Evolutionary conservation across 2,113 vertebrate species (phyloP).

Genomic region (Lepisosteus osseus): DNA sequence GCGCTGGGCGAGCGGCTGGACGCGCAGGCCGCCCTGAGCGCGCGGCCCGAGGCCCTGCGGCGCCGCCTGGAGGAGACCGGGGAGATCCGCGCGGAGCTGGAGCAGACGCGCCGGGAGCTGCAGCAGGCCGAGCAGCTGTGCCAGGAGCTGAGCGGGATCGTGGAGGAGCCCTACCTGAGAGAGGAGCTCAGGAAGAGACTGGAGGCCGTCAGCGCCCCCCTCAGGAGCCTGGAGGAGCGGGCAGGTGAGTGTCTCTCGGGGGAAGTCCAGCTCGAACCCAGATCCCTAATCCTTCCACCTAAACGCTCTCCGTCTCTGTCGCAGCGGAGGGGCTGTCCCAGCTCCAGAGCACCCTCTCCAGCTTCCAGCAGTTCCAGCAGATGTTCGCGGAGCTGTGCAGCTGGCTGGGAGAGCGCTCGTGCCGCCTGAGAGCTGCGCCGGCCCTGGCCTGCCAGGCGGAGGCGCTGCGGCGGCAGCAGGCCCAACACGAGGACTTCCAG

Average conservation of each 20-base stretch:
- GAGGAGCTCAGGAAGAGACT: slow-evolving; percentile 90
- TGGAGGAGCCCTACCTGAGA: slow-evolving; percentile 90
- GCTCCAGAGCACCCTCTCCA: slow-evolving; percentile 87
- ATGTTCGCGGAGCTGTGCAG: slow-evolving; percentile 91
- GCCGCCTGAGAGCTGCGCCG: slow-evolving; percentile 58
- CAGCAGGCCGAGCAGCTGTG: slow-evolving; percentile 79
- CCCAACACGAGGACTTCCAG: slow-evolving; percentile 85
- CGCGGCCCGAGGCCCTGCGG: slow-evolving; percentile 86
- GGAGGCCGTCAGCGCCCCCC: slow-evolving; percentile 80
- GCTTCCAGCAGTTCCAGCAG: slow-evolving; percentile 97
- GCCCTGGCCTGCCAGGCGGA: slow-evolving; percentile 81
- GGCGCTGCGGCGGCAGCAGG: slow-evolving; percentile 74
- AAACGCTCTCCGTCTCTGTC: slow-evolving; percentile 1
- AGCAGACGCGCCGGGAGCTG: slow-evolving; percentile 74
- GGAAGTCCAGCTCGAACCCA: neutral
- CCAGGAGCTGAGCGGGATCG: slow-evolving; percentile 79
- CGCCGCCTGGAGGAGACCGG: slow-evolving; percentile 89
- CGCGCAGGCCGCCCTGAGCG: slow-evolving; percentile 78
- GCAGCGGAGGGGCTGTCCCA: slow-evolving; percentile 90
- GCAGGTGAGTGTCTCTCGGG: slow-evolving; percentile 68
- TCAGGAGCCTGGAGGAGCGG: slow-evolving; percentile 86
- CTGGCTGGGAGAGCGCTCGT: slow-evolving; percentile 81
- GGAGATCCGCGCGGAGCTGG: slow-evolving; percentile 90
- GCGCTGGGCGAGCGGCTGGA: slow-evolving; percentile 76
- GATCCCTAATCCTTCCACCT: neutral